Evolutionary conservation across 2,888 invertebrate species (phyloP).

Genomic region (Pasiphila rectangulata): DNA sequence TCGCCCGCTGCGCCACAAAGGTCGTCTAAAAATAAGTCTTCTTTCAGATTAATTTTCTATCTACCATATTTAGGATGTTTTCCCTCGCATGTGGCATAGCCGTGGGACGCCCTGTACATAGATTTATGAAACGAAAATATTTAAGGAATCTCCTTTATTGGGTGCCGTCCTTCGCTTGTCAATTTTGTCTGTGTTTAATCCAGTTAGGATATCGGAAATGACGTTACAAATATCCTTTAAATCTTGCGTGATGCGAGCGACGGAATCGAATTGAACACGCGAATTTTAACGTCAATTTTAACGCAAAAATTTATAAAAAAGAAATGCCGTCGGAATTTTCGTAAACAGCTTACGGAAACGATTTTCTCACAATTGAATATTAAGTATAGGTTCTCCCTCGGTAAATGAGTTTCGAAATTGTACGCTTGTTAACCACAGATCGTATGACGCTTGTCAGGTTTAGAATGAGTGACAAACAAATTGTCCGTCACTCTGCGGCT

Average conservation of each 20-base stretch:
- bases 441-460: slow-evolving; percentile 29
- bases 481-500: slow-evolving; percentile 45
- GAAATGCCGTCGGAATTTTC: slow-evolving; percentile 18
- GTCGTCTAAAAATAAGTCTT: too few relatives aligned
- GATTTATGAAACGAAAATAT: slow-evolving; percentile 60
- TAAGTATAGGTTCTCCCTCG: slow-evolving; percentile 28
- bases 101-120: too few relatives aligned
- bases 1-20: too few relatives aligned
- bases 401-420: slow-evolving; percentile 36
- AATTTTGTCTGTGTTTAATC: slow-evolving; percentile 52
- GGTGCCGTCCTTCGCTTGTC: slow-evolving; percentile 51
- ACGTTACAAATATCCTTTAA: slow-evolving; percentile 23
- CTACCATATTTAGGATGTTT: too few relatives aligned
- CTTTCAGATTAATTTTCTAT: too few relatives aligned
- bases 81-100: too few relatives aligned
- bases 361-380: slow-evolving; percentile 30
- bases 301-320: slow-evolving; percentile 1
- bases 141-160: slow-evolving; percentile 60
- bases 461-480: slow-evolving; percentile 55
- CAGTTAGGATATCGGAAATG: slow-evolving; percentile 40
- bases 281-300: not conserved
- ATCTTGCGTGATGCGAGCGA: slow-evolving; percentile 10
- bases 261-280: slow-evolving; percentile 5
- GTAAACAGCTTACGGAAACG: slow-evolving; percentile 19
- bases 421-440: slow-evolving; percentile 49